A percentile compares a stretch with the other conserved stretches of the same genome.
Conservation (phyloP, 2,113 vertebrate species). For the Meriones unguiculatus region DNA sequence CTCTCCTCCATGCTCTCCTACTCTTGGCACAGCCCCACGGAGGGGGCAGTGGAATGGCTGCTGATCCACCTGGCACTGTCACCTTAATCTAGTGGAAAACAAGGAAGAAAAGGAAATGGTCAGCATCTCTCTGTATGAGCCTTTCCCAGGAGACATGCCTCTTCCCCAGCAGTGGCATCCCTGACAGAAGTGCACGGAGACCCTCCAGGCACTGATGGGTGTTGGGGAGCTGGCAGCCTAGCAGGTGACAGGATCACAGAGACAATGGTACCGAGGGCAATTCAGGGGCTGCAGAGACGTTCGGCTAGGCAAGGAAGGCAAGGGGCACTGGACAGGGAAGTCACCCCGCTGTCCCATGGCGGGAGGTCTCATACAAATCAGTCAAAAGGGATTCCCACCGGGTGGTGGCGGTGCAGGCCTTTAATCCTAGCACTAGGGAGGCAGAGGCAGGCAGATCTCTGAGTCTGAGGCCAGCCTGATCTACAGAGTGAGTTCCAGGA, state of each 20-base stretch:
- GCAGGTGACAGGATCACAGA: not conserved
- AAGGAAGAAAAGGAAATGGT: slow-evolving; percentile 36
- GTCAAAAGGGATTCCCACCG: not conserved
- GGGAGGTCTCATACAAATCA: not conserved
- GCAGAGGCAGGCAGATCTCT: no score
- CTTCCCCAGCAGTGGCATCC: not conserved
- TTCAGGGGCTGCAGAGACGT: not conserved
- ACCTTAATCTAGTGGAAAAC: slow-evolving; percentile 82
- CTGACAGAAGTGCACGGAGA: not conserved
- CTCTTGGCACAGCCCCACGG: slow-evolving; percentile 55
- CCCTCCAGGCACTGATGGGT: not conserved
- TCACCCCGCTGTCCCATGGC: not conserved
- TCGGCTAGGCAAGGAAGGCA: not conserved
- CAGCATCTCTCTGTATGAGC: not conserved
- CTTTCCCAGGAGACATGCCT: not conserved
- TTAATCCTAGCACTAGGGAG: no score
- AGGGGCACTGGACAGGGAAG: not conserved
- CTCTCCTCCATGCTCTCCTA: slow-evolving; percentile 87
- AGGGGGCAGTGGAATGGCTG: not conserved
- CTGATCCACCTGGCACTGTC: slow-evolving; percentile 75
- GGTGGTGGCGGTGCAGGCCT: no score
- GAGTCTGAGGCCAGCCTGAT: no score
- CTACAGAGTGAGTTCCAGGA: no score
- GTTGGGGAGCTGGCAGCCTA: not conserved
- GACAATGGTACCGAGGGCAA: not conserved